phyloP scores from a whole-genome alignment of 2,113 vertebrate genomes.

The Chitala chitala region DNA sequence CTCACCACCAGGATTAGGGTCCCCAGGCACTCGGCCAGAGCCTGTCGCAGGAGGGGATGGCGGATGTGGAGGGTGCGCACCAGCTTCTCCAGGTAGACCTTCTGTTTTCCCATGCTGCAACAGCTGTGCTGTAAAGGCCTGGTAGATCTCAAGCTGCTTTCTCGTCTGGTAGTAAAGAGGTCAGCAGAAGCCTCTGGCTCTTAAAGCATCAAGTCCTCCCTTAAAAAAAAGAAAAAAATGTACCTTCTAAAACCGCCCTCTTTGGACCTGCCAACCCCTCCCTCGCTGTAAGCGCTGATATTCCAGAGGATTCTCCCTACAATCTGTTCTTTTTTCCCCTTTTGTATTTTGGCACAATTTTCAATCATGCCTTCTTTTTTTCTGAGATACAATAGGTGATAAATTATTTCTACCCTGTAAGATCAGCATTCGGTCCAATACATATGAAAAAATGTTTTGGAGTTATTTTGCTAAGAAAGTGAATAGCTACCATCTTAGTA shows the following conservation, averaged over 20 bases:
- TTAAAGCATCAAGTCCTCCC: constrained; percentile 28
- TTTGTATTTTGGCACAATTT: not conserved
- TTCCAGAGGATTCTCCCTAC: not conserved
- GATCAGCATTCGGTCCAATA: not conserved
- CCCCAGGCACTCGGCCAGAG: constrained; percentile 75
- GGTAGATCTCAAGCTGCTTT: constrained; percentile 6
- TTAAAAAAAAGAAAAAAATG: constrained; percentile 13
- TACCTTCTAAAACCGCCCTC: too few species aligned
- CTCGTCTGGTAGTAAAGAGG: constrained; percentile 1
- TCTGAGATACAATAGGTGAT: not conserved
- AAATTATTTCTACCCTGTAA: not conserved
- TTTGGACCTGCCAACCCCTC: not conserved
- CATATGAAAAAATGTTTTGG: not conserved
- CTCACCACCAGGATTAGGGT: constrained; percentile 80
- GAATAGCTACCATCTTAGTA: not conserved
- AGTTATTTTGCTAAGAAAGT: not conserved
- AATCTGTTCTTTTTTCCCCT: not conserved
- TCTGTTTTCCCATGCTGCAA: constrained; percentile 67
- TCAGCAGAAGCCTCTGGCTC: not conserved
- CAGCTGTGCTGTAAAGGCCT: not conserved
- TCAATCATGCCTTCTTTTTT: not conserved
- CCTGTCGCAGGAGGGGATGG: constrained; percentile 68
- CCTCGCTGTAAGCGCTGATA: not conserved
- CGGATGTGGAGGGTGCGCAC: constrained; percentile 62
- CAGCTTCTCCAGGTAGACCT: constrained; percentile 62